Base-by-base conservation (phyloP, 2,113 vertebrate genomes). In the Lucifuga dentata region DNA sequence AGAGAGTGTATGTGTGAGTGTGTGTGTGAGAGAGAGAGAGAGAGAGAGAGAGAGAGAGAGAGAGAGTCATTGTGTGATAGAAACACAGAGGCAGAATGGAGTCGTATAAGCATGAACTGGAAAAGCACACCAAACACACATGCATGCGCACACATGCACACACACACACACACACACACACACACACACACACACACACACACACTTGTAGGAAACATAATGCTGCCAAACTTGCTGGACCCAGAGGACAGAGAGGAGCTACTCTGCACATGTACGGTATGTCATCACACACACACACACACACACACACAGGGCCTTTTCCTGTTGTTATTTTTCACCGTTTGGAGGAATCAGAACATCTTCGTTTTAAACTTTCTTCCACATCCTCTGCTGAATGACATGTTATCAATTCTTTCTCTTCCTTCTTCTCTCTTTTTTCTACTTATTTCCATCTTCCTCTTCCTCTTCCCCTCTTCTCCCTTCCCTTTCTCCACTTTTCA, bases 311-410 rank as follows among this genome's bases (percentile, higher is more conserved):
- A 2, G 51, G 69, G 73, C 56, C 68, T 73, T 65, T 85, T 74
- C 72, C 65, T 68, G 53, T 71, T 68, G 51, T 73, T 56, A 24
- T 66, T 73, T 66, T 39, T 74, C 60, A 49, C 23, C 53, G n/a
- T 35, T 39, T 45, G 41, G 21, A 29, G 73, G 59, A 68, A 68
- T 32, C 16, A 13, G 7, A 45, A 10, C 50, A 21, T 40, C 63
- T 68, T 3, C 16, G 29, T 21, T 40, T 57, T n/a, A n/a, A n/a
- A n/a, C n/a, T n/a, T n/a, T n/a, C n/a, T n/a, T n/a, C n/a, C n/a
- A n/a, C n/a, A n/a, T n/a, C n/a, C n/a, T n/a, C n/a, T n/a, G n/a
- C n/a, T n/a, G n/a, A n/a, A n/a, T n/a, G 20, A 38, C 5, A 19
- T 38, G 15, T 11, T 1, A 11, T 50, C 38, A 19, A 2, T 55